Conservation (phyloP, 2,888 invertebrate genomes). For the Silvanus unidentatus region DNA sequence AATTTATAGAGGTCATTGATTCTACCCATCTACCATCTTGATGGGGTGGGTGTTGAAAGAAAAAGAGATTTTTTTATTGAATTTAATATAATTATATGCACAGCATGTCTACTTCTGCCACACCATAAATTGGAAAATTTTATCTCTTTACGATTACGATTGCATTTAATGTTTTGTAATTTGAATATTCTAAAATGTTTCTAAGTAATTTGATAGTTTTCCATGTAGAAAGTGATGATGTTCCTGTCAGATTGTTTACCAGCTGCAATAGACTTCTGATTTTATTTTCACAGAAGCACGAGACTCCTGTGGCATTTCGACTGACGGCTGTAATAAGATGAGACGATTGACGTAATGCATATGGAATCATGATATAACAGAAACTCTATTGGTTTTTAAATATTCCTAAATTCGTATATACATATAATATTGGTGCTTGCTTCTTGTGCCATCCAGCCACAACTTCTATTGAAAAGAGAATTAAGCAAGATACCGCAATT, state of each 20-base stretch:
- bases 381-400: not conserved
- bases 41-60: slow-evolving; percentile 9
- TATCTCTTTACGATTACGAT: not conserved
- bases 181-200: not conserved
- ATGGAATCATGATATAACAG: not conserved
- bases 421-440: no score
- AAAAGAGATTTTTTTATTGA: slow-evolving; percentile 6
- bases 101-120: not conserved
- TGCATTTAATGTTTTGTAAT: not conserved
- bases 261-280: slow-evolving; percentile 16
- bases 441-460: no score
- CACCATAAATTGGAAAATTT: not conserved
- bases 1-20: slow-evolving; percentile 27
- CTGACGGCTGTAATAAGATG: slow-evolving; percentile 2
- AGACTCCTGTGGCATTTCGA: slow-evolving; percentile 2
- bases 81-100: no score
- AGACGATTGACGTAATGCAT: not conserved
- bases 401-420: no score
- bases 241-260: slow-evolving; percentile 14
- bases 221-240: slow-evolving; percentile 4
- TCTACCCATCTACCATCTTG: slow-evolving; percentile 10
- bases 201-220: slow-evolving; percentile 5
- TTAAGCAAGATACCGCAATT: no score
- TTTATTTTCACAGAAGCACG: slow-evolving; percentile 15
- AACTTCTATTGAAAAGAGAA: no score